These are phyloP conservation scores for Nemapogon koenigi DNA, from an alignment of 2,888 invertebrate genomes.

Conservation along the genomic window DNA sequence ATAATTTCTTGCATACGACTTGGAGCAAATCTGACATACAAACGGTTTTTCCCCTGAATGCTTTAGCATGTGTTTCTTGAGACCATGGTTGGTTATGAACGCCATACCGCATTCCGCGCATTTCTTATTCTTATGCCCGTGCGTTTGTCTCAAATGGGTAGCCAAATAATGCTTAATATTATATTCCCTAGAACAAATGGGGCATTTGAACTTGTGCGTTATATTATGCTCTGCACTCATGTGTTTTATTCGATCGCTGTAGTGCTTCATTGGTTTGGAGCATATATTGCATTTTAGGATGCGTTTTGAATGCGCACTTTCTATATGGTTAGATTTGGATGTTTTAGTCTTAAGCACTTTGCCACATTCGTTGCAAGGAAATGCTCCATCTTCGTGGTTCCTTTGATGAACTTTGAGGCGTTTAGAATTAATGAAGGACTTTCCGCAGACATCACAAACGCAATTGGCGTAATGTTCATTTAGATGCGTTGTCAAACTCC, in stretches of 20 bases:
- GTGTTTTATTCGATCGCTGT: constrained; percentile 47
- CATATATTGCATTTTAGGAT: constrained; percentile 45
- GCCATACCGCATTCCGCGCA: constrained; percentile 53
- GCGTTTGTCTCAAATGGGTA: constrained; percentile 47
- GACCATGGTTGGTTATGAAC: constrained; percentile 50
- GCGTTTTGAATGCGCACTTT: constrained; percentile 41
- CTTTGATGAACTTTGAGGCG: constrained; percentile 53
- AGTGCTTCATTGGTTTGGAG: constrained; percentile 47
- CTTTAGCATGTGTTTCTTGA: constrained; percentile 51
- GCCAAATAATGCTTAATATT: constrained; percentile 50
- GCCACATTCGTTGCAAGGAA: constrained; percentile 37
- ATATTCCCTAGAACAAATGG: constrained; percentile 36
- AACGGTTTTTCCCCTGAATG: constrained; percentile 45
- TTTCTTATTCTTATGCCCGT: constrained; percentile 48
- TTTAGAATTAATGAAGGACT: constrained; percentile 53
- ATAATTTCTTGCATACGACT: constrained; percentile 32
- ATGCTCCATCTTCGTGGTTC: constrained; percentile 48
- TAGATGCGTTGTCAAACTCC: constrained; percentile 46
- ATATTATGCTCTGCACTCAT: constrained; percentile 47
- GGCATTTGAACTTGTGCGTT: constrained; percentile 43
- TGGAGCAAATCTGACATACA: constrained; percentile 38
- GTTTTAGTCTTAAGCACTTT: constrained; percentile 42
- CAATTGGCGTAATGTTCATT: constrained; percentile 57
- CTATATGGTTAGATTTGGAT: constrained; percentile 42
- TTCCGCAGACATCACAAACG: constrained; percentile 56